Conservation (phyloP, 1,140 invertebrate species). For the Apis mellifera region Amel_HAv3.1 CM009936.2:17506501-17507000, state of each 20-base stretch:
- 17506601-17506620: conserved; percentile 78
- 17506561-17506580: conserved; percentile 72
- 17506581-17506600: conserved; percentile 80
- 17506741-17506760: conserved; percentile 63
- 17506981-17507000: no score
- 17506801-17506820: conserved; percentile 39
- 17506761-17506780: conserved; percentile 74
- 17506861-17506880: neutral
- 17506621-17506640: conserved; percentile 78
- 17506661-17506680: conserved; percentile 71
- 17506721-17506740: conserved; percentile 72
- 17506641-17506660: conserved; percentile 74
- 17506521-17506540: neutral
- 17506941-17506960: no score
- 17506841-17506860: neutral
- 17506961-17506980: no score
- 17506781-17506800: conserved; percentile 76
- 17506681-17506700: conserved; percentile 79
- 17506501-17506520: no score
- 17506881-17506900: neutral
- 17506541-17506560: conserved; percentile 78
- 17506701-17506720: conserved; percentile 75
- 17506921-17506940: no score
- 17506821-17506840: conserved; percentile 54
- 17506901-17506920: no score